phyloP scores from a whole-genome alignment of 2,888 invertebrate genomes.

The Pachydiplax longipennis region DNA sequence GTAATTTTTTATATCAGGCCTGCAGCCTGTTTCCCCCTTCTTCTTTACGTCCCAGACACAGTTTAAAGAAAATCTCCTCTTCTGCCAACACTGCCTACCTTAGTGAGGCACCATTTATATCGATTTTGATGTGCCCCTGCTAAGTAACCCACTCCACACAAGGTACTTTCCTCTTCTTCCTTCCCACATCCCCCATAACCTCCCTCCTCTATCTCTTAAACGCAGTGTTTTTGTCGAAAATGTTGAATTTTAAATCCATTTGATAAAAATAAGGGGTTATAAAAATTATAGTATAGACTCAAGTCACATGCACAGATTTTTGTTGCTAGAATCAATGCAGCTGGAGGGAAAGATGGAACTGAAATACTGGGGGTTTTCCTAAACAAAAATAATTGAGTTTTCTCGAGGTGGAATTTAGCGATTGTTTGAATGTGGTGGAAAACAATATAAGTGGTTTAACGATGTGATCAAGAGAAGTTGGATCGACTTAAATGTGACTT shows the following conservation, averaged over 20 bases:
- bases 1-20: conserved; percentile 42
- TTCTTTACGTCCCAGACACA: conserved; percentile 19
- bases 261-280: neutral
- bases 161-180: neutral
- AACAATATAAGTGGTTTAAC: neutral
- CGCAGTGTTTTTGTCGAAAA: no score
- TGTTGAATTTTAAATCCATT: no score
- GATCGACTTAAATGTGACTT: neutral
- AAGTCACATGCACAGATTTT: neutral
- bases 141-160: conserved; percentile 22
- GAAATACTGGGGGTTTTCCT: neutral
- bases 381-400: neutral
- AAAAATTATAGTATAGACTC: neutral
- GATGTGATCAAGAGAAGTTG: neutral
- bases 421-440: neutral
- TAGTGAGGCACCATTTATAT: conserved; percentile 31
- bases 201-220: neutral
- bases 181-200: neutral
- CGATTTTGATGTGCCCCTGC: conserved; percentile 39
- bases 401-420: neutral
- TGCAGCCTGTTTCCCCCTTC: conserved; percentile 15
- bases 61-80: conserved; percentile 9
- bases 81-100: conserved; percentile 43
- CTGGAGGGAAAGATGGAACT: neutral
- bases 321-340: neutral